Evolutionary conservation across 2,797 vertebrate genomes (phyloP), one percentile per base, ranked within the genome.

Genomic region (Pogoniulus pusillus): DNA sequence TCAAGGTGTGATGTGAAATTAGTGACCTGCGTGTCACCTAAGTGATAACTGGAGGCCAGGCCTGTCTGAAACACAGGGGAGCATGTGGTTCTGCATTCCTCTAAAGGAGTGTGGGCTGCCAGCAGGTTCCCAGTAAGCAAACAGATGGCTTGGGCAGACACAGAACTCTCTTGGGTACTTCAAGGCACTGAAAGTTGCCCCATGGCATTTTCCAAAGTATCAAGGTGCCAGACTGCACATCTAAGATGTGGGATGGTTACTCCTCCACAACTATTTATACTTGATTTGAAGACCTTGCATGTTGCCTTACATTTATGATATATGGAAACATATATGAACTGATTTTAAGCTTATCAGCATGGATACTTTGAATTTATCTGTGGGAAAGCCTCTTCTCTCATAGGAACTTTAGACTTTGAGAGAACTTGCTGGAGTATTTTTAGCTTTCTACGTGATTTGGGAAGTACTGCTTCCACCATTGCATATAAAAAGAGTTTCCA

Each of bases 401-500:
- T 30, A 74, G 75, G 26, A 69, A 26, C 10, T 15, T 27, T 2
- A 39, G 51, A 41, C 27, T 51, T 55, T 9, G 47, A 78, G 47
- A 37, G 66, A 89, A 69, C 37, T 87, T 87, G 34, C 35, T 79
- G 82, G 27, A 85, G 22, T 87, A 43, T 78, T 94, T 94, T 92
- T 83, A 94, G 62, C 45, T 37, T 4, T 75, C n/a, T 64, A 1
- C 10, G 2, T 72, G 58, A 62, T 62, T 71, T 64, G 32, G 70
- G 63, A 73, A 82, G 83, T 82, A 37, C 62, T 58, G 4, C 78
- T 87, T 93, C 69, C 19, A 3, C 51, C 62, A 26, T 14, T 32
- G 34, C 4, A 6, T 62, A n/a, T 65, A 41, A 55, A 73, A 76
- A 60, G 62, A 43, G 15, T 74, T 85, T 55, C 53, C 39, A 78